Evolutionary conservation across 1,140 invertebrate genomes (phyloP).

Genomic region (Lordiphosa mommai): DNA sequence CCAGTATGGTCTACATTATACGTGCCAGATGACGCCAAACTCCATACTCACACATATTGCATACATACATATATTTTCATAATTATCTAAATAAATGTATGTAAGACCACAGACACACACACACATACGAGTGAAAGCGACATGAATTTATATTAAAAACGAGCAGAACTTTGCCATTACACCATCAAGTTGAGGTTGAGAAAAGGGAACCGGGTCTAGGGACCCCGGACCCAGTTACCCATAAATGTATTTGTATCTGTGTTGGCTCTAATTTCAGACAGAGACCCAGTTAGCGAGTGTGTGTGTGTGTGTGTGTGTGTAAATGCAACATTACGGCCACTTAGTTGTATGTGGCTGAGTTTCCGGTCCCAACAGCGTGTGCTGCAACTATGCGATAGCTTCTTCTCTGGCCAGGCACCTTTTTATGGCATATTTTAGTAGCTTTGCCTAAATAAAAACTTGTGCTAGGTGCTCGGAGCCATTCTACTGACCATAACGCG

Average conservation of each 20-base stretch:
- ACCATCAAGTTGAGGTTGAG: background rate
- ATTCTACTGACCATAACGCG: slow-evolving; percentile 51
- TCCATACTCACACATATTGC: slow-evolving; percentile 14
- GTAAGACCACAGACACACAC: slow-evolving; percentile 33
- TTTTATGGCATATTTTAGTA: slow-evolving; percentile 69
- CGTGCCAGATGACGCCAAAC: slow-evolving; percentile 32
- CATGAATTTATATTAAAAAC: slow-evolving; percentile 68
- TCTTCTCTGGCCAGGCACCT: slow-evolving; percentile 36
- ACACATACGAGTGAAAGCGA: slow-evolving; percentile 46
- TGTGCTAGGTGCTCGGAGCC: background rate
- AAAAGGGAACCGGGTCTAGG: background rate
- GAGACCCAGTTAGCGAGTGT: slow-evolving; percentile 50
- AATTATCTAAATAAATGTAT: slow-evolving; percentile 69
- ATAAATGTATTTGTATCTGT: slow-evolving; percentile 34
- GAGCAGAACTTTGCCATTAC: slow-evolving; percentile 48
- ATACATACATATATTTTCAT: slow-evolving; percentile 57
- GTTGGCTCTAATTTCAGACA: slow-evolving; percentile 50
- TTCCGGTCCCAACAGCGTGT: slow-evolving; percentile 20
- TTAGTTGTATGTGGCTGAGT: slow-evolving; percentile 35
- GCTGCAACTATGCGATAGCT: slow-evolving; percentile 70
- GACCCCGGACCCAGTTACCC: slow-evolving; percentile 36
- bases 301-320: slow-evolving; percentile 11
- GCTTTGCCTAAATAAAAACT: slow-evolving; percentile 56
- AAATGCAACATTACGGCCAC: slow-evolving; percentile 61
- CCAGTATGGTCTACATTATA: slow-evolving; percentile 1